These are phyloP conservation scores for Drosophila busckii DNA, from an alignment of 1,140 invertebrate genomes.

Conservation along the genomic window DNA sequence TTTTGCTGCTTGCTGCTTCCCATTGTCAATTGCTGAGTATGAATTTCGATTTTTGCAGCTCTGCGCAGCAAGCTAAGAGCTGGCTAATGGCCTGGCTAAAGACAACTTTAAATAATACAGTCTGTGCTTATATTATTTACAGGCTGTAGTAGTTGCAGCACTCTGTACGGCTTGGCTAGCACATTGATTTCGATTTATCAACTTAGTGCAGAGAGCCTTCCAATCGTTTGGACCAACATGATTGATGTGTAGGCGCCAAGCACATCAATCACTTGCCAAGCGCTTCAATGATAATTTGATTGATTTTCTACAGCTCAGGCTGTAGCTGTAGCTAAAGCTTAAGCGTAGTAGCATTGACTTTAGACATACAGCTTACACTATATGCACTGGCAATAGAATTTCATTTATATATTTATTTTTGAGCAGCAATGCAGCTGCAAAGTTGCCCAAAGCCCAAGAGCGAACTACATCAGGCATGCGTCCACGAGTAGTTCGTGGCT, in stretches of 20 bases:
- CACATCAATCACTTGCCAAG: slow-evolving; percentile 44
- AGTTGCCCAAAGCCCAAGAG: slow-evolving; percentile 7
- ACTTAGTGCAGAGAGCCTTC: slow-evolving; percentile 19
- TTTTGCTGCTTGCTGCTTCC: background rate
- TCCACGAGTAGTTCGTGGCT: slow-evolving; percentile 25
- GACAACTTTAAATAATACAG: no score
- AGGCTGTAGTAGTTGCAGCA: background rate
- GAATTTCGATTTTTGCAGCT: no score
- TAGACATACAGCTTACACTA: background rate
- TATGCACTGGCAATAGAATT: slow-evolving; percentile 18
- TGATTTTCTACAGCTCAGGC: slow-evolving; percentile 32
- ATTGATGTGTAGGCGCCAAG: slow-evolving; percentile 41
- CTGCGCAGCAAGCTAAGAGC: no score
- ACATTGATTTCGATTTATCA: slow-evolving; percentile 18
- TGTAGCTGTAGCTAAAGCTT: background rate
- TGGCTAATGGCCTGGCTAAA: no score
- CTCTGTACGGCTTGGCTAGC: no score
- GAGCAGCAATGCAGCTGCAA: slow-evolving; percentile 37
- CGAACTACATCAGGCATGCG: slow-evolving; percentile 15
- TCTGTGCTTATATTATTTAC: no score
- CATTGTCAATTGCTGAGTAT: no score
- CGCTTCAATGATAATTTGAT: slow-evolving; percentile 50
- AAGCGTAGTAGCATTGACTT: background rate
- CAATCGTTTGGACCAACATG: slow-evolving; percentile 31
- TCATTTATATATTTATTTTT: slow-evolving; percentile 9